phyloP scores from a whole-genome alignment of 2,797 vertebrate genomes.

The Sebastolobus alascanus region DNA sequence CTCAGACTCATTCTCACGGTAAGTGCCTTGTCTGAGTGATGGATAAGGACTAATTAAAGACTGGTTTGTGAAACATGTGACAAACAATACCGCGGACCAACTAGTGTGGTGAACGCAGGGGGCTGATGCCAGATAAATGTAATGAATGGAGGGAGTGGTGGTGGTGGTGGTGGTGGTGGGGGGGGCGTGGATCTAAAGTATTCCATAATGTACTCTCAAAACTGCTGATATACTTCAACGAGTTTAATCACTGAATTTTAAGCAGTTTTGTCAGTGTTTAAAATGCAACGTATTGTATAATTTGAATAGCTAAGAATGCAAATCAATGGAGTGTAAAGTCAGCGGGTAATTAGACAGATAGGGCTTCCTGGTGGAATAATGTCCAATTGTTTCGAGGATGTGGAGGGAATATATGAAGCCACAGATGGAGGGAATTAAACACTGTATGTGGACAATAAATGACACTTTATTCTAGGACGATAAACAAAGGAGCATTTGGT shows the following conservation, averaged over 20 bases:
- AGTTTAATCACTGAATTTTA: slow-evolving; percentile 91
- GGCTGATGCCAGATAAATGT: slow-evolving; percentile 43
- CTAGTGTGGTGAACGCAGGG: not conserved
- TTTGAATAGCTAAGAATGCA: slow-evolving; percentile 90
- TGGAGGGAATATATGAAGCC: slow-evolving; percentile 50
- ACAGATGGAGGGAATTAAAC: slow-evolving; percentile 32
- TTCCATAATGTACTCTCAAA: slow-evolving; percentile 68
- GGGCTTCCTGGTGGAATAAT: slow-evolving; percentile 84
- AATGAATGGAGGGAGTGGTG: slow-evolving; percentile 46
- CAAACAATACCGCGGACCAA: slow-evolving; percentile 35
- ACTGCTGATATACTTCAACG: slow-evolving; percentile 88
- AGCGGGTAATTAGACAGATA: slow-evolving; percentile 88
- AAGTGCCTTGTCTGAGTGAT: slow-evolving; percentile 68
- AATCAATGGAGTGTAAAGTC: slow-evolving; percentile 91
- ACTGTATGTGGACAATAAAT: slow-evolving; percentile 13
- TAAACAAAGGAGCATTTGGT: slow-evolving; percentile 11
- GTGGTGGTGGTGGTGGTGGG: not conserved
- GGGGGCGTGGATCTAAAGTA: slow-evolving; percentile 39
- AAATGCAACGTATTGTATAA: slow-evolving; percentile 93
- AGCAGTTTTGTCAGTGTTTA: slow-evolving; percentile 90
- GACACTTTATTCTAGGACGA: slow-evolving; percentile 11
- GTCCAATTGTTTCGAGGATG: slow-evolving; percentile 76
- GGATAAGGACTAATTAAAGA: slow-evolving; percentile 68
- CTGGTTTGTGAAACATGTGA: slow-evolving; percentile 51
- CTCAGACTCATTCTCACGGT: slow-evolving; percentile 67